These are phyloP conservation scores for Leucoraja ocellata DNA, from an alignment of 2,797 vertebrate genomes.

Conservation along the genomic window DNA sequence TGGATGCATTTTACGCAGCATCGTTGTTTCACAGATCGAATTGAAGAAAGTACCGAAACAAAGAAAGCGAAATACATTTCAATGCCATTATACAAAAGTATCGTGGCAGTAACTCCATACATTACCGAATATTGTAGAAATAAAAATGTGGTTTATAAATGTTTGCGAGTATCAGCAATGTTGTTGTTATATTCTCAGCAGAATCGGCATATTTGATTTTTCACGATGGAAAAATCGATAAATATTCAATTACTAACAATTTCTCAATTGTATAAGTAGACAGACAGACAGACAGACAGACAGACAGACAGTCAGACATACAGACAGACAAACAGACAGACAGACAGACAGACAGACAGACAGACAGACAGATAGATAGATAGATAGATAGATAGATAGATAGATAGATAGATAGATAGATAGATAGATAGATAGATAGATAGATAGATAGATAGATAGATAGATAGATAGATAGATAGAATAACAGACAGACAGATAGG, in stretches of 20 bases:
- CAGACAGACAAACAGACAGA: slow-evolving; percentile 39
- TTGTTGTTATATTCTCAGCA: not conserved
- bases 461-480: not conserved
- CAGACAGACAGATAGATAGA: no score
- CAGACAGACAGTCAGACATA: slow-evolving; percentile 36
- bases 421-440: slow-evolving; percentile 38
- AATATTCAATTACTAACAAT: not conserved
- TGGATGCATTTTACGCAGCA: not conserved
- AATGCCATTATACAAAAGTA: not conserved
- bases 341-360: not conserved
- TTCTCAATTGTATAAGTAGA: not conserved
- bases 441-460: slow-evolving; percentile 41
- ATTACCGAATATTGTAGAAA: not conserved
- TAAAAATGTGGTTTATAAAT: not conserved
- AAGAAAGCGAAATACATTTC: not conserved
- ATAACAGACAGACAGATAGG: no score
- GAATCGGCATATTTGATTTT: not conserved
- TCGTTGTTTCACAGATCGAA: not conserved
- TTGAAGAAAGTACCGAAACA: not conserved
- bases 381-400: not conserved
- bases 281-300: slow-evolving; percentile 24
- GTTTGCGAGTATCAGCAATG: not conserved
- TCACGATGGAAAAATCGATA: not conserved
- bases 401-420: not conserved
- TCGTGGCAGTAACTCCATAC: not conserved